A percentile compares a stretch with the other conserved stretches of the same genome.
These are phyloP conservation scores for Coilia nasus DNA, from an alignment of 2,797 vertebrate species.

Conservation along the genomic window DNA sequence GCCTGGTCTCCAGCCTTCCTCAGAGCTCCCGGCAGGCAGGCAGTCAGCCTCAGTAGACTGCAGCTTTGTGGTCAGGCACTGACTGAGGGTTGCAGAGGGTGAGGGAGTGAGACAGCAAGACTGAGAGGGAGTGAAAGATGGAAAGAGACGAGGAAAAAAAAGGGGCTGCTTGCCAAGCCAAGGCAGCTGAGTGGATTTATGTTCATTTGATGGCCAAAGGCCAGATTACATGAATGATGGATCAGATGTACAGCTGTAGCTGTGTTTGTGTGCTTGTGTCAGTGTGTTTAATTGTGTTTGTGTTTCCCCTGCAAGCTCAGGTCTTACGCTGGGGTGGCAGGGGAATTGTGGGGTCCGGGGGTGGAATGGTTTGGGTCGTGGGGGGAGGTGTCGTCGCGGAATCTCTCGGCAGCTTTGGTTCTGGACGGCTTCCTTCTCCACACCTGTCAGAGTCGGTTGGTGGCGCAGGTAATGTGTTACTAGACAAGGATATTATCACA, in stretches of 20 bases:
- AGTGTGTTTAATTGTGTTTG: neutral
- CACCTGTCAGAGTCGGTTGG: neutral
- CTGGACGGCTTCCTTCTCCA: neutral
- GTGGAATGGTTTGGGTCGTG: neutral
- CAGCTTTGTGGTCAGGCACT: neutral
- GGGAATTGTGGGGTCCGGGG: neutral
- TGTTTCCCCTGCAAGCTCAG: neutral
- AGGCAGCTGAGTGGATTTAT: slow-evolving; percentile 12
- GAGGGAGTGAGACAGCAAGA: neutral
- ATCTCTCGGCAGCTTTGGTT: neutral
- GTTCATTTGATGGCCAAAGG: slow-evolving; percentile 8
- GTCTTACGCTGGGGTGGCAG: neutral
- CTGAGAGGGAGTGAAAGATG: neutral
- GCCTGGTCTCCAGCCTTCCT: neutral
- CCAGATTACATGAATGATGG: neutral
- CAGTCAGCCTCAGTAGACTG: neutral
- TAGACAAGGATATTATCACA: slow-evolving; percentile 11
- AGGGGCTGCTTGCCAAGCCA: neutral
- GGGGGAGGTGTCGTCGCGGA: neutral
- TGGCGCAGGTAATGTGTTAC: neutral
- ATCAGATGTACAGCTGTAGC: neutral
- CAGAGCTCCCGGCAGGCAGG: neutral
- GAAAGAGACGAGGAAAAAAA: neutral
- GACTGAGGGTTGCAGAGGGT: neutral
- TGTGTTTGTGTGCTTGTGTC: neutral